Evolutionary conservation across 2,113 vertebrate genomes (phyloP).

Genomic region (Elephas maximus): DNA sequence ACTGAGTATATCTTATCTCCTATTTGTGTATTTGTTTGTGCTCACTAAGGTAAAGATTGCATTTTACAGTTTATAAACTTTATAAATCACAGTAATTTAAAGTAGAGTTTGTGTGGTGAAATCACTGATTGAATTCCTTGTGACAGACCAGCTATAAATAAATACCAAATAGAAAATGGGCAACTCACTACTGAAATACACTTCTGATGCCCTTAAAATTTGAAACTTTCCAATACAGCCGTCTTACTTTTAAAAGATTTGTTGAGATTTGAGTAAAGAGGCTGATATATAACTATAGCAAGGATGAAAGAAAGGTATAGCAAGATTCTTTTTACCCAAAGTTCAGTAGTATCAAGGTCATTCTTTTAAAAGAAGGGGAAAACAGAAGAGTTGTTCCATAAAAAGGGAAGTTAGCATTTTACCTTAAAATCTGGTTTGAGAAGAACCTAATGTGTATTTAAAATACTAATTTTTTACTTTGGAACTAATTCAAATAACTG

Average conservation of each 20-base stretch:
- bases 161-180: slow-evolving; percentile 36
- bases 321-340: background rate
- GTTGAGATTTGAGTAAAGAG: slow-evolving; percentile 34
- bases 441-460: slow-evolving; percentile 2
- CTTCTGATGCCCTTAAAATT: slow-evolving; percentile 6
- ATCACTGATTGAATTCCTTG: slow-evolving; percentile 59
- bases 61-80: background rate
- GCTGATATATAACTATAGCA: background rate
- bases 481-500: background rate
- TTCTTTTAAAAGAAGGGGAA: slow-evolving; percentile 23
- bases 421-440: slow-evolving; percentile 20
- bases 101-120: background rate
- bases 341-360: slow-evolving; percentile 5
- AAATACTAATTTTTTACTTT: slow-evolving; percentile 44
- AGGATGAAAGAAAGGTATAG: slow-evolving; percentile 13
- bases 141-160: slow-evolving; percentile 41
- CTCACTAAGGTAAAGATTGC: slow-evolving; percentile 12
- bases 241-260: slow-evolving; percentile 27
- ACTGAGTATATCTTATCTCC: background rate
- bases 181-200: slow-evolving; percentile 21
- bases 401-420: slow-evolving; percentile 55
- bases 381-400: background rate
- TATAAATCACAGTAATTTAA: slow-evolving; percentile 14
- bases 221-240: slow-evolving; percentile 1
- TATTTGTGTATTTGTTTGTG: slow-evolving; percentile 33